These are phyloP conservation scores for Sebastes melanostomus DNA, from an alignment of 2,797 vertebrate genomes.

Conservation along the genomic window DNA sequence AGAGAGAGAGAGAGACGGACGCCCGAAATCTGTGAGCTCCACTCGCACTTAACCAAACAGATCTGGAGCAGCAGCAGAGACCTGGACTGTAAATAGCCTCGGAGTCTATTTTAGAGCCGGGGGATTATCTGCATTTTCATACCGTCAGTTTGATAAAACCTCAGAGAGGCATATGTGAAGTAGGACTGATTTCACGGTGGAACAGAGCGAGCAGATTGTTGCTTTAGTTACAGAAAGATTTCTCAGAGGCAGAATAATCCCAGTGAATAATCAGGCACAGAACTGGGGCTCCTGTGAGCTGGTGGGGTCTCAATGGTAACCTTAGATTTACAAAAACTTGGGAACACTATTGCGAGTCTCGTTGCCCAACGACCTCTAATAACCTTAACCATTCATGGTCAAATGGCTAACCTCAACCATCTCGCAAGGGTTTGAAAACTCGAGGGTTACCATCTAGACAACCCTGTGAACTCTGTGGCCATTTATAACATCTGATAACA, in stretches of 20 bases:
- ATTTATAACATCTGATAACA: no score
- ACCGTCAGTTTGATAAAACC: conserved; percentile 16
- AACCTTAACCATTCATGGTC: no score
- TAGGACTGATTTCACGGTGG: conserved; percentile 13
- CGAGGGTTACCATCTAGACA: no score
- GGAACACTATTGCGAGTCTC: no score
- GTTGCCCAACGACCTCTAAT: no score
- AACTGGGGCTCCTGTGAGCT: neutral
- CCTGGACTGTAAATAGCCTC: conserved; percentile 31
- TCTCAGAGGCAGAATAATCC: neutral
- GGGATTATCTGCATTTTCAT: conserved; percentile 35
- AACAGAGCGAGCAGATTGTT: neutral
- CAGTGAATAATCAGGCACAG: neutral
- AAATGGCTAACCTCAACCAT: no score
- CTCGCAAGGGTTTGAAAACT: no score
- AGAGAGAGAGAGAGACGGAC: neutral
- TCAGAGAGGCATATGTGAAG: conserved; percentile 8
- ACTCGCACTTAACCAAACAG: conserved; percentile 28
- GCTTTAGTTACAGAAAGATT: neutral
- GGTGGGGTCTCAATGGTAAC: neutral
- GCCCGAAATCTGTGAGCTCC: conserved; percentile 23
- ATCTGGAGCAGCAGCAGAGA: conserved; percentile 35
- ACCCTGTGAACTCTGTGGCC: no score
- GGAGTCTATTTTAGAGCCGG: conserved; percentile 21
- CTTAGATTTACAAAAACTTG: no score